Conservation (phyloP, 2,113 vertebrate genomes). For the Lophochroa leadbeateri region DNA sequence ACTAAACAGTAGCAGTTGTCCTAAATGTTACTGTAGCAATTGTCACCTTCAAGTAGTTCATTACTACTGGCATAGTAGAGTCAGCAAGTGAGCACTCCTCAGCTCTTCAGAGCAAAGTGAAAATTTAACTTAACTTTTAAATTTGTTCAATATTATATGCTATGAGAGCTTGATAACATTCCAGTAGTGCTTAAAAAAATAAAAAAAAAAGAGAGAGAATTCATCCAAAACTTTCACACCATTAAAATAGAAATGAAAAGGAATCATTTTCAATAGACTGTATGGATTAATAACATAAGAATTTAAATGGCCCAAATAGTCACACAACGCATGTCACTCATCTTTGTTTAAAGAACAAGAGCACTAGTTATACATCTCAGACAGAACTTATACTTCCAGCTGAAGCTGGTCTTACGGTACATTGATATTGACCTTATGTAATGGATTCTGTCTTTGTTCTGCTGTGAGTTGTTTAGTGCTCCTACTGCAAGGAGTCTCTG, state of each 20-base stretch:
- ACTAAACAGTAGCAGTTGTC: background rate
- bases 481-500: background rate
- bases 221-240: background rate
- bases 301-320: background rate
- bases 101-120: background rate
- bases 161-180: background rate
- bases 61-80: background rate
- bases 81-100: background rate
- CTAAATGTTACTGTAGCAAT: background rate
- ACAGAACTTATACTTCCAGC: background rate
- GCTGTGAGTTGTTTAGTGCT: background rate
- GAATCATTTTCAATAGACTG: background rate
- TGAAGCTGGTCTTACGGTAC: background rate
- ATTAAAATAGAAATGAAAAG: background rate
- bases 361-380: background rate
- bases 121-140: background rate
- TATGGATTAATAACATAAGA: background rate
- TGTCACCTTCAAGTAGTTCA: background rate
- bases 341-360: background rate
- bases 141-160: background rate
- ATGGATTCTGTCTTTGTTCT: background rate
- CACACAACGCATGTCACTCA: accelerated
- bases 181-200: background rate
- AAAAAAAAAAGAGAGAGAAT: background rate
- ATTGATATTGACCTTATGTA: background rate